phyloP scores from a whole-genome alignment of 2,113 vertebrate genomes.

The Etheostoma cragini region DNA sequence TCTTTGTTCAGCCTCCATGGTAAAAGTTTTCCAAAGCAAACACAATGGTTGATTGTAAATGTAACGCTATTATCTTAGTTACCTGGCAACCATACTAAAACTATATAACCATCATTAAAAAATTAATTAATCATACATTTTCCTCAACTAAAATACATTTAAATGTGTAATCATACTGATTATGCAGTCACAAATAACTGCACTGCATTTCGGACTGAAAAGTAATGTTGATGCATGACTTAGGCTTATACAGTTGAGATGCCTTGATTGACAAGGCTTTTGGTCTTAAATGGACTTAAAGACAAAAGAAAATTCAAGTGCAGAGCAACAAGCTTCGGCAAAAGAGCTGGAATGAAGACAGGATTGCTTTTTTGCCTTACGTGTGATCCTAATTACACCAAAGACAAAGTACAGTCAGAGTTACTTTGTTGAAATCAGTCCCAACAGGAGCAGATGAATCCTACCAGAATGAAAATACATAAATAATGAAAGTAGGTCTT shows the following conservation, averaged over 20 bases:
- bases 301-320: constrained; percentile 1
- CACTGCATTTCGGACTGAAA: constrained; percentile 30
- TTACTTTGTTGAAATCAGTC: constrained; percentile 45
- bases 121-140: constrained; percentile 40
- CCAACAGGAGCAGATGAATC: constrained; percentile 38
- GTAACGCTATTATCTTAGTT: constrained; percentile 47
- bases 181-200: constrained; percentile 51
- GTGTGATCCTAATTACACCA: neutral
- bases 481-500: constrained; percentile 18
- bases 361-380: constrained; percentile 30
- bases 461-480: constrained; percentile 21
- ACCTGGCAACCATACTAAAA: constrained; percentile 45
- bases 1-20: constrained; percentile 29
- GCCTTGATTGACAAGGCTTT: constrained; percentile 35
- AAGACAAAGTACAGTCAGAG: constrained; percentile 22
- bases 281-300: constrained; percentile 28
- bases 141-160: constrained; percentile 61
- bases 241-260: constrained; percentile 25
- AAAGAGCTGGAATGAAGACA: constrained; percentile 27
- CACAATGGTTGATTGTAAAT: constrained; percentile 43
- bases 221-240: neutral
- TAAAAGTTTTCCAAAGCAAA: constrained; percentile 20
- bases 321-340: constrained; percentile 14
- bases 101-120: constrained; percentile 40
- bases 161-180: constrained; percentile 48